Base-by-base conservation (phyloP, 2,113 vertebrate species). In the Gymnorhina tibicen region DNA sequence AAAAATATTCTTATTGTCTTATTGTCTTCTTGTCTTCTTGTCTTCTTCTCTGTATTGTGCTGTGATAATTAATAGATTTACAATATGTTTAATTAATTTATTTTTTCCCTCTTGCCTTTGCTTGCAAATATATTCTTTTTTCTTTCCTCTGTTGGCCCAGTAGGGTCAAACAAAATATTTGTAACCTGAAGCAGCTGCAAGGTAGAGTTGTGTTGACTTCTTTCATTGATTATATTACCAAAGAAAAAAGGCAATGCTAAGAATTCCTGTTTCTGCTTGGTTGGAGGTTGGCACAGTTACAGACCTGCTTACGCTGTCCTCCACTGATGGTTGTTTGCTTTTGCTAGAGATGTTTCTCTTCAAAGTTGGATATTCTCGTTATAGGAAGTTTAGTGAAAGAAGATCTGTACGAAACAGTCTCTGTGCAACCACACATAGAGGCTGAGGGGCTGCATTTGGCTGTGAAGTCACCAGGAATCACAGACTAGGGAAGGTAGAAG, bases 401-500 rank as follows among this genome's bases (percentile, higher is more conserved):
- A 19, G 12, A 33, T 49, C n/a, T 70, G 10, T 46, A 37, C 0
- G 1, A 53, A 73, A 16, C 9, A 28, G 6, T 33, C 14, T 27
- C 10, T 33, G 2, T 42, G 41, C 27, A 84, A 23, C 7, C 21
- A 85, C 27, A 24, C 3, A 9, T 8, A 2, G 1, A 49, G 42
- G 8, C 56, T 47, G 28, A 52, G 15, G 3, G 11, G 7, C 7
- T 74, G 7, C 2, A 27, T 62, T 85, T 82, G 41, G 10, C 24
- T 75, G 16, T 46, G 26, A 56, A 72, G 17, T 28, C 16, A 27
- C 13, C 32, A 76, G 33, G 35, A 63, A 76, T 42, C 46, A 46
- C 20, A 63, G n/a, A 55, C 12, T 23, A 76, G 35, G 10, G 10
- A 72, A 80, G 39, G 12, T 0, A 75, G 35, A 73, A 74, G n/a